These are phyloP conservation scores for Phaethon lepturus DNA, from an alignment of 2,113 vertebrate species.

Conservation along the genomic window DNA sequence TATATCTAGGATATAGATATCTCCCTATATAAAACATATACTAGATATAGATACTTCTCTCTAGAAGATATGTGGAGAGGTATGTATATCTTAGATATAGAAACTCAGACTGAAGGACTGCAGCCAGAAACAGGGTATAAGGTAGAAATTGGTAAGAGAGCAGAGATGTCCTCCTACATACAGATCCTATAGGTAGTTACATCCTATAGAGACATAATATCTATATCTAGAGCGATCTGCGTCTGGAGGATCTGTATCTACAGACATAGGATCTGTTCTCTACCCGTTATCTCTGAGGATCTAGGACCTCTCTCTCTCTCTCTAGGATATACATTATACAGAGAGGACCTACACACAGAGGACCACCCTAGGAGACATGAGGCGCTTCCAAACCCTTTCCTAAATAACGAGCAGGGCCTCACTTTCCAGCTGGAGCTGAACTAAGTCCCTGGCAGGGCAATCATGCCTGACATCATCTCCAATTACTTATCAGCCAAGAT, in stretches of 20 bases:
- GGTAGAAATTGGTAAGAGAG: background rate
- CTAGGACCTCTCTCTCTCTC: background rate
- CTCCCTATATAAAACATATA: background rate
- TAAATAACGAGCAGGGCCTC: background rate
- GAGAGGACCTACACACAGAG: background rate
- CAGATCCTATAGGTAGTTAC: fast-evolving
- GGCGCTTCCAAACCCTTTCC: constrained; percentile 7
- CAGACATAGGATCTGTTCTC: background rate
- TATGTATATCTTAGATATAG: fast-evolving
- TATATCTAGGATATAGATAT: background rate
- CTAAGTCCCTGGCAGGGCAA: background rate
- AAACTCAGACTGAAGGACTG: background rate
- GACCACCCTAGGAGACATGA: constrained; percentile 3
- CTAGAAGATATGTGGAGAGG: background rate
- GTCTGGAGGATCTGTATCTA: background rate
- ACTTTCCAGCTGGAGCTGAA: constrained; percentile 34
- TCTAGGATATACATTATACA: background rate
- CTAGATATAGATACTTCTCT: background rate
- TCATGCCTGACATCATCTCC: constrained; percentile 30
- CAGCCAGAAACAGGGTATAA: background rate
- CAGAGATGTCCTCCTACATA: background rate
- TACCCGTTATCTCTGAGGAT: background rate
- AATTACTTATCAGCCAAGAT: constrained; percentile 53
- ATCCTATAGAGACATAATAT: background rate
- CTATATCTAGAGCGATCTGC: background rate